Conservation (phyloP, 37 sponge, comb jelly and placozoan species). For the Crambe crambe region DNA sequence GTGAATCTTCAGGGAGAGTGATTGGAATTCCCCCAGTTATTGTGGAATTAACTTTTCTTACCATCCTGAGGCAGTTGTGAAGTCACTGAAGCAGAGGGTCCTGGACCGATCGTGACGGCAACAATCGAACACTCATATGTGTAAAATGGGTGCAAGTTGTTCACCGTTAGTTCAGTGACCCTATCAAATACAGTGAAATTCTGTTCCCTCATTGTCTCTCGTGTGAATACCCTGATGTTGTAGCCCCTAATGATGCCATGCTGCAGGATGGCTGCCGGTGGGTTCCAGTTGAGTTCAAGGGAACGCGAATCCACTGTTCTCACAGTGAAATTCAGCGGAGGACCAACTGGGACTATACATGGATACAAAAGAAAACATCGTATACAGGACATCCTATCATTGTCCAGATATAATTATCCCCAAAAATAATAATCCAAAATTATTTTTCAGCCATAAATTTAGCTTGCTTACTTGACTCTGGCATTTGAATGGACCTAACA, state of each 20-base stretch:
- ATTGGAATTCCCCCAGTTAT: background rate
- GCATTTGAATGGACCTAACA: constrained; percentile 15
- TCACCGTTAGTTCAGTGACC: background rate
- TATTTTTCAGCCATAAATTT: too few species aligned
- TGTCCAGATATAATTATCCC: too few species aligned
- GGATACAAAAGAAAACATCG: too few species aligned
- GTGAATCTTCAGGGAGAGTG: too few species aligned
- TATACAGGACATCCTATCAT: too few species aligned
- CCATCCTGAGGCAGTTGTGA: constrained; percentile 16
- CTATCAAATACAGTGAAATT: background rate
- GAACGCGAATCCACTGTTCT: background rate
- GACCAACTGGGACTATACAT: constrained; percentile 35
- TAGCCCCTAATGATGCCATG: constrained; percentile 39
- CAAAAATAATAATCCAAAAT: too few species aligned
- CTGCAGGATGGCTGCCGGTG: constrained; percentile 12
- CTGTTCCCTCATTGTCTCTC: background rate
- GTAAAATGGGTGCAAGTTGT: constrained; percentile 29
- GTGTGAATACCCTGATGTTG: background rate
- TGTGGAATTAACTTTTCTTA: too few species aligned
- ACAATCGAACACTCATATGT: constrained; percentile 10
- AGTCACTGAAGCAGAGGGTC: constrained; percentile 17
- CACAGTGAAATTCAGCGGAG: constrained; percentile 20
- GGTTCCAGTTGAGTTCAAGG: constrained; percentile 17
- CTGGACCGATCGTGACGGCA: constrained; percentile 32
- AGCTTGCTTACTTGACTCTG: constrained; percentile 36